phyloP scores from a whole-genome alignment of 2,888 invertebrate species.

The Pyrocoelia pectoralis region DNA sequence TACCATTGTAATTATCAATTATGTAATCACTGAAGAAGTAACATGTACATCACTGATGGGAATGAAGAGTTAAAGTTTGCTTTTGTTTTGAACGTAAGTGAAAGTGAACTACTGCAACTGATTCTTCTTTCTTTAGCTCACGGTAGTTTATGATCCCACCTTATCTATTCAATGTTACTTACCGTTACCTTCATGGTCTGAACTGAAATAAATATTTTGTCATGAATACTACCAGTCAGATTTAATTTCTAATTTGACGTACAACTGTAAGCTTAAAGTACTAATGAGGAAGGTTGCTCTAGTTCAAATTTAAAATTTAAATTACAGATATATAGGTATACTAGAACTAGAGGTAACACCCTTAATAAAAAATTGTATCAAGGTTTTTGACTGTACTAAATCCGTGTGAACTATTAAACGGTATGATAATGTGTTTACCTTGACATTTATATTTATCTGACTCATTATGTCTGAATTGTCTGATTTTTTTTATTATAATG shows the following conservation, averaged over 20 bases:
- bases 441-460: no score
- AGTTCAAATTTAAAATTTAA: not conserved
- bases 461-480: no score
- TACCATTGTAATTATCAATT: not conserved
- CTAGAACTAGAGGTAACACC: no score
- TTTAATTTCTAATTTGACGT: not conserved
- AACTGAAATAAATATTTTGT: not conserved
- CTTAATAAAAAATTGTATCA: no score
- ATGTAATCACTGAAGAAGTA: not conserved
- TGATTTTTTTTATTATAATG: no score
- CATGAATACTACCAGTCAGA: not conserved
- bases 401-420: no score
- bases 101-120: not conserved
- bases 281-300: not conserved
- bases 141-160: not conserved
- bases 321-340: no score
- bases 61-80: not conserved
- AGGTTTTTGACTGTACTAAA: no score
- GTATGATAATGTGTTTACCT: no score
- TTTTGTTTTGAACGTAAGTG: slow-evolving; percentile 1
- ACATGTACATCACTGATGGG: not conserved
- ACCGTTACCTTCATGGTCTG: not conserved
- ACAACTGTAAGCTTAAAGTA: not conserved
- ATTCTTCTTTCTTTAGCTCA: not conserved
- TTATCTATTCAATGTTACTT: not conserved